Evolutionary conservation across 2,888 invertebrate genomes (phyloP), one percentile per base, ranked within the genome.

Genomic region (Embidobia sp.): DNA sequence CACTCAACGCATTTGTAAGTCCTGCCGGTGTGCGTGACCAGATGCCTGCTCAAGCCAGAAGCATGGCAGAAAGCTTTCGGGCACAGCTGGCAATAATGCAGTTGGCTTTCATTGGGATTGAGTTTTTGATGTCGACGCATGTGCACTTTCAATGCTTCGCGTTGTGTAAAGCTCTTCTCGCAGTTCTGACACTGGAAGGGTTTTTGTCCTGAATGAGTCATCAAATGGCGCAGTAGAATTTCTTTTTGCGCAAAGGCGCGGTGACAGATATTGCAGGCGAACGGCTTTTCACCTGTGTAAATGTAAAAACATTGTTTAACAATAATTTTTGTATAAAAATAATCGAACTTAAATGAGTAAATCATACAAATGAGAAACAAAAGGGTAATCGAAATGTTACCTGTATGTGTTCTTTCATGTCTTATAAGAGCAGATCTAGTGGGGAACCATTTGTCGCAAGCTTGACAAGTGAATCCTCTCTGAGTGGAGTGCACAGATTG

Each of bases 231-330:
- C 4, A 89, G 79, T n/a, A 89, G 90, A 80, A 95, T 94, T 86
- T 93, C 94, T 63, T 93, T 93, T 89, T 95, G 95, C n/a, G 93
- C 92, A 87, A 95, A 95, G 48, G 92, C 92, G 75, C 92, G 91
- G 35, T 91, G 91, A 81, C 94, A 94, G 46, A 89, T 89, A 40
- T 89, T 89, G 75, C 89, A 89, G 2, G 86, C 87, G 31, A 89
- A 89, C n/a, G 89, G 89, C 79, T 89, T 89, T 51, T 89, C 89
- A 42, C 89, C 88, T 88, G 57, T 2, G 6, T 22, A 22, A 22
- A 22, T 22, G 22, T 80, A 80, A 19, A 33, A 22, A 22, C 3
- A 22, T 4, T 22, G 6, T 22, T 22, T 6, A 4, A 4, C 22
- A 22, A 6, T n/a, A 22, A 22, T 6, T 4, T 40, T 18, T 31